Conservation (phyloP, 2,113 vertebrate species). For the Chauna torquata region DNA sequence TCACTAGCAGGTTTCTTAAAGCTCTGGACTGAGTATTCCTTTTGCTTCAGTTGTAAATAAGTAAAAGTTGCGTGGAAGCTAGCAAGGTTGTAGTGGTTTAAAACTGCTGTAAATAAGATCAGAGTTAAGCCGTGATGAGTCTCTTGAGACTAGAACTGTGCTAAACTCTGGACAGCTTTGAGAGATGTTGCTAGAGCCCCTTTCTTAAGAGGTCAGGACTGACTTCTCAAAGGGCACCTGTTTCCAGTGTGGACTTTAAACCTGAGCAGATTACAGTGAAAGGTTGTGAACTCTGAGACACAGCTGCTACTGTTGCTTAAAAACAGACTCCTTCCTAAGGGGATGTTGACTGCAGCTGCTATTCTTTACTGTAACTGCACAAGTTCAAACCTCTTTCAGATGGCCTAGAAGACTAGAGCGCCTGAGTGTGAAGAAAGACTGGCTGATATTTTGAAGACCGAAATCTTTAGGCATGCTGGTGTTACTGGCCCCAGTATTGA, state of each 20-base stretch:
- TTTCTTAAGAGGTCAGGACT: conserved; percentile 40
- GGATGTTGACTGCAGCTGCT: conserved; percentile 8
- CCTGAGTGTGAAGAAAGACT: background rate
- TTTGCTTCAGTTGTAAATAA: conserved; percentile 12
- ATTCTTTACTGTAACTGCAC: background rate
- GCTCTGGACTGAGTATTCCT: background rate
- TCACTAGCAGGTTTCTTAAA: background rate
- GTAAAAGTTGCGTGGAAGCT: conserved; percentile 21
- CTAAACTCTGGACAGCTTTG: conserved; percentile 25
- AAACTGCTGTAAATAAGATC: conserved; percentile 50
- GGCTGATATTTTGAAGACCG: background rate
- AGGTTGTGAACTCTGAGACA: conserved; percentile 44
- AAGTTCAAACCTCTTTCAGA: conserved; percentile 29
- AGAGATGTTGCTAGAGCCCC: conserved; percentile 8
- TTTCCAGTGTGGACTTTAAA: conserved; percentile 52
- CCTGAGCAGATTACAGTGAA: conserved; percentile 51
- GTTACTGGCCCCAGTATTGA: background rate
- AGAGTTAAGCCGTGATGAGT: conserved; percentile 44
- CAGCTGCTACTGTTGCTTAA: conserved; percentile 58
- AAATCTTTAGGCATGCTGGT: background rate
- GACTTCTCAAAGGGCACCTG: conserved; percentile 51
- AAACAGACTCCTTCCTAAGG: conserved; percentile 39
- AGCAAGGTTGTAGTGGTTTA: conserved; percentile 6
- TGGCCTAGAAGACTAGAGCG: background rate
- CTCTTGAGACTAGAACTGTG: conserved; percentile 45